Evolutionary conservation across 2,888 invertebrate species (phyloP), one percentile per base, ranked within the genome.

Genomic region (Drosophila multiciliata): DNA sequence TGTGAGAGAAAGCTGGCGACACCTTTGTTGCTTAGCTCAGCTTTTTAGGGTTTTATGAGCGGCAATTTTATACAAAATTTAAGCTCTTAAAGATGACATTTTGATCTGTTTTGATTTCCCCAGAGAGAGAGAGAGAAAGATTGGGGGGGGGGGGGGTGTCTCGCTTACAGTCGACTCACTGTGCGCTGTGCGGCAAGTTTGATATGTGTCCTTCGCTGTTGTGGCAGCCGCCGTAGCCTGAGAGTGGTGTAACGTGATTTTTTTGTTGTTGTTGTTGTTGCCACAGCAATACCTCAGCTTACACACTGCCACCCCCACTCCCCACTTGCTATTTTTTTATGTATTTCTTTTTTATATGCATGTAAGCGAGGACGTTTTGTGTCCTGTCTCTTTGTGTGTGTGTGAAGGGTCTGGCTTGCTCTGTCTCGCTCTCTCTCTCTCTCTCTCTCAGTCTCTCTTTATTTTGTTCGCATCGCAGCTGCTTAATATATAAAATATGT

Each of bases 91-190:
- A 91, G 91, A 91, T 89, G 92, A 87, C 91, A 91, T 91, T 91
- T 91, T 91, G 91, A 91, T 91, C 92, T 91, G 89, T 88, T 91
- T 90, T 91, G 91, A 91, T 92, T 91, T 91, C 91, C 91, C 92
- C 71, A 73, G 91, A 83, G 88, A 80, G 78, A 12, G 40, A 29
- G 49, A 6, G 29, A 26, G 26, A 4, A 3, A 3, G 26, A 29
- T 29, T 29, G 29, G 6, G 29, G n/a, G 33, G 4, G 33, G 23
- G 12, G 17, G 33, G 40, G 66, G 67, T 68, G 72, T 75, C 52
- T 49, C 55, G 72, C 54, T 53, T 58, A 57, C 32, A 61, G 62
- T 26, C 50, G 64, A 32, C 20, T 32, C 40, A 40, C 49, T 49
- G 6, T 29, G 49, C 48, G 32, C 38, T 53, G 53, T 12, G 42